Conservation (phyloP, 1,140 invertebrate genomes). For the Drosophila orosa region DNA sequence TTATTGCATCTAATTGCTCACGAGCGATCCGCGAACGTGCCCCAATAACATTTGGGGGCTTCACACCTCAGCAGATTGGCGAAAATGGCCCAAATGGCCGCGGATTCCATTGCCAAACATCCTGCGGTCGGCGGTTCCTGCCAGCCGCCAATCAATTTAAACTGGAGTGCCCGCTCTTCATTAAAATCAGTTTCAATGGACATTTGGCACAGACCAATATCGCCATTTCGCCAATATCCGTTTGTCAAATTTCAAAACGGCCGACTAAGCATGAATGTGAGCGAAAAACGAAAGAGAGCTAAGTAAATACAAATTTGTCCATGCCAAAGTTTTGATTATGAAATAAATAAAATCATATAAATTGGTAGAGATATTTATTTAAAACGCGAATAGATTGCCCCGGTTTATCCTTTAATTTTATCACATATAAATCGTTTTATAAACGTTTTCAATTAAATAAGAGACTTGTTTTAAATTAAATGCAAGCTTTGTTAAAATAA, state of each 20-base stretch:
- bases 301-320: neutral
- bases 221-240: constrained; percentile 6
- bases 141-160: constrained; percentile 65
- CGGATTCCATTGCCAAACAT: constrained; percentile 39
- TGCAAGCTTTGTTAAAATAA: neutral
- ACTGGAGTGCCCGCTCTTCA: constrained; percentile 52
- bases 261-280: neutral
- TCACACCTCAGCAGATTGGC: constrained; percentile 69
- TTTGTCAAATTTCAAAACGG: constrained; percentile 29
- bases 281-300: neutral
- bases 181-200: constrained; percentile 66
- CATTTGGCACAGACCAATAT: constrained; percentile 30
- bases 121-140: constrained; percentile 41
- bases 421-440: neutral
- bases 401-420: neutral
- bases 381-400: neutral
- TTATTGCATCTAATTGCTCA: constrained; percentile 78
- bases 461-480: too few relatives aligned
- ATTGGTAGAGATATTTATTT: neutral
- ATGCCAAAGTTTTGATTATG: too few relatives aligned
- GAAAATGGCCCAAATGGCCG: constrained; percentile 16
- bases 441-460: neutral
- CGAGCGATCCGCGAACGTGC: constrained; percentile 60
- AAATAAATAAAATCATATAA: neutral
- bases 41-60: constrained; percentile 71